A percentile compares a stretch with the other conserved stretches of the same genome.
phyloP scores from a whole-genome alignment of 2,113 vertebrate species.

The Haemorhous mexicanus region DNA sequence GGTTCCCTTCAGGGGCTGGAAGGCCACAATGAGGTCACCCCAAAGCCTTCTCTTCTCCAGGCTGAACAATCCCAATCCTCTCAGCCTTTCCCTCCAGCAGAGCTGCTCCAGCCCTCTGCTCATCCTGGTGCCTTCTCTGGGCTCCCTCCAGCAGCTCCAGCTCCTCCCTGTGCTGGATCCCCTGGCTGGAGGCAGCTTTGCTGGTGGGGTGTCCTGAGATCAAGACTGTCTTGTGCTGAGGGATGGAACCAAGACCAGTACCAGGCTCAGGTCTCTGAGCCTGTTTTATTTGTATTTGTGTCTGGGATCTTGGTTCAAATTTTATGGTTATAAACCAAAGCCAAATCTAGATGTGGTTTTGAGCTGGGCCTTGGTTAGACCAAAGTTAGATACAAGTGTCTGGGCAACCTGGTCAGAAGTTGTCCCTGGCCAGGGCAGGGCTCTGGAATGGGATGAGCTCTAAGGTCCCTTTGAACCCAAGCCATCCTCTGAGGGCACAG shows the following conservation, averaged over 20 bases:
- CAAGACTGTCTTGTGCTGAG: background rate
- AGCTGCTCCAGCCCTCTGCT: background rate
- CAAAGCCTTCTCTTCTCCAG: background rate
- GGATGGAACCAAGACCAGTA: background rate
- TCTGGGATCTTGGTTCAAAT: background rate
- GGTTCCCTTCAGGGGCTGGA: background rate
- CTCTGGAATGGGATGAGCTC: background rate
- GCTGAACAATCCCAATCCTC: background rate
- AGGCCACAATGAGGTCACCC: rapidly evolving
- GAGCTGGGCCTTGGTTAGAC: background rate
- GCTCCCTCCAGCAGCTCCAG: background rate
- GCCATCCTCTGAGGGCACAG: background rate
- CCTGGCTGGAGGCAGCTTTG: background rate
- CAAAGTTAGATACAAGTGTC: background rate
- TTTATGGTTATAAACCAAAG: background rate
- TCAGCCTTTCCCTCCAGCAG: background rate
- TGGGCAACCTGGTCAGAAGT: background rate
- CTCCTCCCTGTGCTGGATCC: rapidly evolving
- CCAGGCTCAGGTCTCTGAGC: too few species aligned
- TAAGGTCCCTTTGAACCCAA: background rate
- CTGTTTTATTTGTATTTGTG: background rate
- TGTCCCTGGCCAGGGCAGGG: background rate
- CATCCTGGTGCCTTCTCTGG: background rate
- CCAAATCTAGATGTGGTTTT: background rate
- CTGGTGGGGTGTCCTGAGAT: background rate